Conservation (phyloP, 30 jellyfish, hydroid and myxozoan species). For the Haliclystus octoradiatus region DNA sequence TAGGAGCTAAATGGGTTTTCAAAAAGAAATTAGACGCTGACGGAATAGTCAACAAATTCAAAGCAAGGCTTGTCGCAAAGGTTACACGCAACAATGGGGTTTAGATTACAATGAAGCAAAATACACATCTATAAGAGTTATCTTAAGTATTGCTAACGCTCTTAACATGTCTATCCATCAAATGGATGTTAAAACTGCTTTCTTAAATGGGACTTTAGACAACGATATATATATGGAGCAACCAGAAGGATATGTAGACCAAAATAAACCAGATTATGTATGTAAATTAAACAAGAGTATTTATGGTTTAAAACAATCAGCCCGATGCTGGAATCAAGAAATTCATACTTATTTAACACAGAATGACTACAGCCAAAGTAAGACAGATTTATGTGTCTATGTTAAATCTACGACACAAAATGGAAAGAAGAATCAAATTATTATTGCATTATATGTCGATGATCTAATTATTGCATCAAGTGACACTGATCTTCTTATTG, state of each 20-base stretch:
- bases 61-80: conserved; percentile 42
- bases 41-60: conserved; percentile 27
- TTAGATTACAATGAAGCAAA: conserved; percentile 20
- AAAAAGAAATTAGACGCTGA: conserved; percentile 26
- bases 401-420: conserved; percentile 1
- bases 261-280: conserved; percentile 2
- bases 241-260: conserved; percentile 15
- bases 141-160: conserved; percentile 6
- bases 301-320: conserved; percentile 15
- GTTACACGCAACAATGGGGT: conserved; percentile 30
- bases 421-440: neutral
- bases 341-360: neutral
- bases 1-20: conserved; percentile 26
- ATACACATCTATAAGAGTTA: conserved; percentile 2
- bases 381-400: conserved; percentile 10
- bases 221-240: conserved; percentile 19
- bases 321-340: conserved; percentile 13
- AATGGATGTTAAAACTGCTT: conserved; percentile 26
- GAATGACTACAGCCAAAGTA: neutral
- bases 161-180: conserved; percentile 7
- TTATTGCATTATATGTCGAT: conserved; percentile 15
- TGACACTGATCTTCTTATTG: conserved; percentile 7
- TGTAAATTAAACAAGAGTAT: conserved; percentile 7
- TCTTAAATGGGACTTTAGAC: conserved; percentile 9
- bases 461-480: conserved; percentile 19